These are phyloP conservation scores for Lophura nycthemera DNA, from an alignment of 2,113 vertebrate genomes.

Conservation along the genomic window DNA sequence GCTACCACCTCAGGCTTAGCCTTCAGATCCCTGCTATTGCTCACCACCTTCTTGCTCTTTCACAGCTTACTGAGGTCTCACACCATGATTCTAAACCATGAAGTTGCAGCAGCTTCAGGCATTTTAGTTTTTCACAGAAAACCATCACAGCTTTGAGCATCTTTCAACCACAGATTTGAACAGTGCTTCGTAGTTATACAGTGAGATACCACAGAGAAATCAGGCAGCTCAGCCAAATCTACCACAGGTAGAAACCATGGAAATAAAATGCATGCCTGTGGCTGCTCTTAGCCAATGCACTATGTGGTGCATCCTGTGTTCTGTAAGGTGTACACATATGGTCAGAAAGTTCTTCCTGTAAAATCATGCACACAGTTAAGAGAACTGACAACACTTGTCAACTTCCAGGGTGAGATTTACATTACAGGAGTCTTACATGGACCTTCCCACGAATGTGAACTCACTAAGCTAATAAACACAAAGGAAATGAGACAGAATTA, in stretches of 20 bases:
- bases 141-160: not conserved
- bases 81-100: not conserved
- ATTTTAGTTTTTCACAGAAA: not conserved
- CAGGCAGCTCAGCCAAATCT: not conserved
- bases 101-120: not conserved
- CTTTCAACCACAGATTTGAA: not conserved
- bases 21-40: not conserved
- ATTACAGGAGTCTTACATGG: not conserved
- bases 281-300: not conserved
- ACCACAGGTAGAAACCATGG: not conserved
- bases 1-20: not conserved
- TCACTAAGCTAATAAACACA: not conserved
- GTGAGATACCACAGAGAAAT: not conserved
- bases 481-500: not conserved
- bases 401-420: not conserved
- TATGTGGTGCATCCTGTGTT: not conserved
- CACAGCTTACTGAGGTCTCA: not conserved
- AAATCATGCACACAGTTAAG: not conserved
- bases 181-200: not conserved
- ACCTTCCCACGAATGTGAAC: not conserved
- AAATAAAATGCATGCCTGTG: not conserved
- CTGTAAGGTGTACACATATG: not conserved
- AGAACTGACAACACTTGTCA: not conserved
- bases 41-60: not conserved
- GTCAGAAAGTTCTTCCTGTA: not conserved